Base-by-base conservation (phyloP, 2,888 invertebrate genomes). In the Agriotes lineatus region DNA sequence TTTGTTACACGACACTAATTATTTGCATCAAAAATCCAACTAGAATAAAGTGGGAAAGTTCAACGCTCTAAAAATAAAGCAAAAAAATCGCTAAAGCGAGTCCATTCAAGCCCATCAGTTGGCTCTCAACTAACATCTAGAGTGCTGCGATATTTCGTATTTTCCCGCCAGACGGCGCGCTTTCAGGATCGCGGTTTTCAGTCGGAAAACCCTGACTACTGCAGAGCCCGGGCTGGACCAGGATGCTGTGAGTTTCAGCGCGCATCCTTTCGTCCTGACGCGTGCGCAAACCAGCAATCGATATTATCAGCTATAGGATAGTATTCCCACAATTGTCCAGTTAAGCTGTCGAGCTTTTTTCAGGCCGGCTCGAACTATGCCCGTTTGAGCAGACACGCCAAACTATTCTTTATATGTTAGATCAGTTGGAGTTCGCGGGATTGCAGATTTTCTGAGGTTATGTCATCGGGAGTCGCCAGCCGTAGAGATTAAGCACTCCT, bases 221-320 rank as follows among this genome's bases (percentile, higher is more conserved):
- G 82, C 83, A 82, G 80, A 79, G 81, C 82, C 81, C 82, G 81
- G 82, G 82, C 82, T 80, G 80, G 82, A 80, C 82, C 82, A 82
- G 82, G 83, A 82, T 82, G 83, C 82, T 82, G 82, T 79, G 80
- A 78, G 78, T 79, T 69, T 69, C 64, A 78, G 75, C 80, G 79
- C 79, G 79, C 78, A 78, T 80, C 80, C 79, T 78, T 78, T 78
- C 76, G 76, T 76, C 75, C 74, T 72, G 74, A 76, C 80, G 81
- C 82, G 75, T 69, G 81, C 82, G 81, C 79, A 75, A 70, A 65
- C 12, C 57, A 42, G 63, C 76, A 79, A 82, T 82, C 82, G 82
- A 82, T 82, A 82, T 81, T 78, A 80, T 81, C 79, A 77, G 75
- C 77, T 71, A 71, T 76, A 74, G 72, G 72, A 72, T 71, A 74